Percentiles rank a stretch among this genome's conserved stretches.
phyloP scores from a whole-genome alignment of 2,113 vertebrate genomes.

The Tichodroma muraria region DNA sequence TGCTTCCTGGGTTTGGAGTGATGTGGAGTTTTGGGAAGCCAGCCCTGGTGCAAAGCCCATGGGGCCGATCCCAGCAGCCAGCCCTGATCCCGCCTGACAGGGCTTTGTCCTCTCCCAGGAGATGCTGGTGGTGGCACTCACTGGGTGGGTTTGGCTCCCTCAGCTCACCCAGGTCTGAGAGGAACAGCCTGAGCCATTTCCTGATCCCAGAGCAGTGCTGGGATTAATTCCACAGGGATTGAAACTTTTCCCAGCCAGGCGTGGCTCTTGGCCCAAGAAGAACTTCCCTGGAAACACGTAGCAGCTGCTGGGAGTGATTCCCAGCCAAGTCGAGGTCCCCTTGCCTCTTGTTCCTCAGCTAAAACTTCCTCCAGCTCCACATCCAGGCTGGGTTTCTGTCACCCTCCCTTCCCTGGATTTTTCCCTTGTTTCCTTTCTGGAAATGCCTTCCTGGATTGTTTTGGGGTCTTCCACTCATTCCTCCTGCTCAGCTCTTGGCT shows the following conservation, averaged over 20 bases:
- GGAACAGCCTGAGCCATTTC: not conserved
- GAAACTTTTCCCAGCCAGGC: not conserved
- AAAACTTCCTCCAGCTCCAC: not conserved
- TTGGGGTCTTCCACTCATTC: not conserved
- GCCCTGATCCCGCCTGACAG: not conserved
- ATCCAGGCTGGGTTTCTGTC: not conserved
- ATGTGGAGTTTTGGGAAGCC: not conserved
- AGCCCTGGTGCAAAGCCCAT: accelerated
- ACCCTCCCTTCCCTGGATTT: not conserved
- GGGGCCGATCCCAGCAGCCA: not conserved
- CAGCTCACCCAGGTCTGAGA: not conserved
- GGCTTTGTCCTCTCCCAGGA: not conserved
- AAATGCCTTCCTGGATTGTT: not conserved
- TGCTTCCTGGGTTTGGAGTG: accelerated
- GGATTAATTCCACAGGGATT: not conserved
- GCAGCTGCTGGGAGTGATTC: not conserved
- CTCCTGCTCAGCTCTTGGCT: not conserved
- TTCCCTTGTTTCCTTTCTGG: not conserved
- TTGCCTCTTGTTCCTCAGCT: not conserved
- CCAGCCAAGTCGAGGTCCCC: not conserved
- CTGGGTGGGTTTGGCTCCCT: not conserved
- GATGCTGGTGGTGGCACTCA: not conserved
- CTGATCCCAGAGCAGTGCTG: accelerated
- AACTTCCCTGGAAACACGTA: not conserved
- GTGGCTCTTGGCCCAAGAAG: not conserved